Evolutionary conservation across 2,888 invertebrate species (phyloP), one percentile per base, ranked within the genome.

Genomic region (Oxytorus armatus): DNA sequence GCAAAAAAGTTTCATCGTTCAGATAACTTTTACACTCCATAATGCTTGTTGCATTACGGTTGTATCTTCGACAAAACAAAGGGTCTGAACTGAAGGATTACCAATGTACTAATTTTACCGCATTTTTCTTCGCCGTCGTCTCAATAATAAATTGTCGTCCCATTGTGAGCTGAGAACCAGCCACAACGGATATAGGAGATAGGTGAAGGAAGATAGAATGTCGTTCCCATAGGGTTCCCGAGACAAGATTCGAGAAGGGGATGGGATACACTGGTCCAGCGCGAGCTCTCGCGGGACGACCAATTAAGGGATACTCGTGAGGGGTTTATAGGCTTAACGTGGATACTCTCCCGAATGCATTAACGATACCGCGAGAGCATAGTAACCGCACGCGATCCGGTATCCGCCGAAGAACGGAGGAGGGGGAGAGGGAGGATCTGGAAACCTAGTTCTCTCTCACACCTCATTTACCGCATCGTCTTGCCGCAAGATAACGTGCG

Each of bases 291-390:
- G 72, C 59, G 86, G 85, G 84, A 85, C 75, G 84, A 83, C 84
- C 85, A 87, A 86, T 85, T 85, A 86, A 85, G 83, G 83, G 83
- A 85, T 85, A 86, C 85, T 85, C 85, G 75, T 82, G 70, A 65
- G 85, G 85, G n/a, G 83, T 87, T 87, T 88, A 88, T 84, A 84
- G 83, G 87, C 84, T 82, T 83, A 81, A 78, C 82, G 78, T 81
- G 81, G 81, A 84, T 84, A 85, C 59, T 82, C 82, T 82, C 77
- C 73, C 73, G 76, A 83, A 85, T 83, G 76, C 79, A 81, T 85
- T 83, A 79, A 86, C 83, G 84, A 85, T 86, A 86, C 86, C 79
- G 72, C 80, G 81, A 79, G 80, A n/a, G n/a, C n/a, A n/a, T 44
- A 76, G 75, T 77, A 51, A 55, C 78, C 75, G 66, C 57, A 74